A percentile compares a stretch with the other conserved stretches of the same genome.
These are phyloP conservation scores for Phocoena sinus DNA, from an alignment of 2,113 vertebrate species.

Conservation along the genomic window DNA sequence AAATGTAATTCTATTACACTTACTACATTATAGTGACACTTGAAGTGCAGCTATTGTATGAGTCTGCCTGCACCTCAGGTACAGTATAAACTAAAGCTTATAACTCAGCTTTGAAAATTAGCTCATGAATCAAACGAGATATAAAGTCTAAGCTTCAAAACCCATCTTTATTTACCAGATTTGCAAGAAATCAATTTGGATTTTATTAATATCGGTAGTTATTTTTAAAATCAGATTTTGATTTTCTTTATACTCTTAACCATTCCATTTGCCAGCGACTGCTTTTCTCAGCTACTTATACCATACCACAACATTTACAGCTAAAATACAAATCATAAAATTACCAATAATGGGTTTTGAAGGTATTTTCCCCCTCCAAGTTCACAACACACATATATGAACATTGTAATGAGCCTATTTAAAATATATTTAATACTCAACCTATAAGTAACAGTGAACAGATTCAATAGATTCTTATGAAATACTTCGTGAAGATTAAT, in stretches of 20 bases:
- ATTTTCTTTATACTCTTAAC: constrained; percentile 62
- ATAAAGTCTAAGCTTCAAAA: constrained; percentile 56
- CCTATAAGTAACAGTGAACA: constrained; percentile 36
- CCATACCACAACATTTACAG: background rate
- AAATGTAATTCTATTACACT: constrained; percentile 72
- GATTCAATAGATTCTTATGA: constrained; percentile 38
- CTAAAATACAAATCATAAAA: constrained; percentile 42
- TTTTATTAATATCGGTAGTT: constrained; percentile 67
- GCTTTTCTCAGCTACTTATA: constrained; percentile 43
- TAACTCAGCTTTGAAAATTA: constrained; percentile 71
- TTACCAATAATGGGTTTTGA: constrained; percentile 53
- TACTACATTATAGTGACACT: constrained; percentile 61
- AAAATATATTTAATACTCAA: constrained; percentile 33
- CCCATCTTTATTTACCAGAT: constrained; percentile 65
- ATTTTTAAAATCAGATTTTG: constrained; percentile 57
- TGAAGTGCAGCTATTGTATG: constrained; percentile 65
- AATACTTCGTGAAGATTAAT: background rate
- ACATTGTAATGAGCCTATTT: constrained; percentile 35
- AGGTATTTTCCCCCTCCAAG: background rate
- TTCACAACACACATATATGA: constrained; percentile 25
- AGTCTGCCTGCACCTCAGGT: constrained; percentile 63
- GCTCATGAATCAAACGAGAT: constrained; percentile 64
- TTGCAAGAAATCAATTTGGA: constrained; percentile 61
- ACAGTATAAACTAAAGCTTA: constrained; percentile 64
- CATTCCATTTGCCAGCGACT: constrained; percentile 45